Conservation (phyloP, 2,888 invertebrate genomes). For the Mellilla xanthometata region DNA sequence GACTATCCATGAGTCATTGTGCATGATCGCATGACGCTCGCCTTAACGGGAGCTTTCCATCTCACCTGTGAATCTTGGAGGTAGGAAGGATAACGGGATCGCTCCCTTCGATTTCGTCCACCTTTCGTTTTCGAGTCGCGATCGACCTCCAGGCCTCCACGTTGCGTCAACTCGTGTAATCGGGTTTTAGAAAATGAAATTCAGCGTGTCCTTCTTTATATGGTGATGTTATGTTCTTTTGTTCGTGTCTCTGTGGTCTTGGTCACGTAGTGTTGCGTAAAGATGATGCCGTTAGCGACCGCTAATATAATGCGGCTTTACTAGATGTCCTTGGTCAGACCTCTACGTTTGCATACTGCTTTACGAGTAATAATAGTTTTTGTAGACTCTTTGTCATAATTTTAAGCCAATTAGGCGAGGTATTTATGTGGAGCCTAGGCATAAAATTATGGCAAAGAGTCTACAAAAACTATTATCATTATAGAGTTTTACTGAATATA, state of each 20-base stretch:
- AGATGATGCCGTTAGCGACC: slow-evolving; percentile 13
- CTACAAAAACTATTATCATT: too few species aligned
- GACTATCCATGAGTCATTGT: slow-evolving; percentile 45
- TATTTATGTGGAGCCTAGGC: too few species aligned
- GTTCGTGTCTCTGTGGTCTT: slow-evolving; percentile 36
- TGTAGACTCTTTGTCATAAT: too few species aligned
- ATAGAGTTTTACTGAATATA: too few species aligned
- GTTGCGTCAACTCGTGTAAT: slow-evolving; percentile 70
- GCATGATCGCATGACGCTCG: slow-evolving; percentile 57
- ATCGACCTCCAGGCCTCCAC: slow-evolving; percentile 59
- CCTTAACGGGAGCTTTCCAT: slow-evolving; percentile 77
- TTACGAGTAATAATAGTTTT: too few species aligned
- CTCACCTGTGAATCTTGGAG: slow-evolving; percentile 40
- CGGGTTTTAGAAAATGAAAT: slow-evolving; percentile 82
- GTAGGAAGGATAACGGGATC: slow-evolving; percentile 70
- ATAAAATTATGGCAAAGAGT: too few species aligned
- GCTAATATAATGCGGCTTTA: slow-evolving; percentile 9
- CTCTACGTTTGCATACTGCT: too few species aligned
- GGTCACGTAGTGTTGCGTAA: slow-evolving; percentile 19
- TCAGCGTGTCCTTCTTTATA: slow-evolving; percentile 69
- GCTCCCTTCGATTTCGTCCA: slow-evolving; percentile 76
- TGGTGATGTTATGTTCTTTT: slow-evolving; percentile 64
- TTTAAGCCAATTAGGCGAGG: too few species aligned
- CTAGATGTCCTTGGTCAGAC: slow-evolving; percentile 2
- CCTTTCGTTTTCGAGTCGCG: slow-evolving; percentile 77